Base-by-base conservation (phyloP, 2,797 vertebrate genomes). In the Megalops cyprinoides region DNA sequence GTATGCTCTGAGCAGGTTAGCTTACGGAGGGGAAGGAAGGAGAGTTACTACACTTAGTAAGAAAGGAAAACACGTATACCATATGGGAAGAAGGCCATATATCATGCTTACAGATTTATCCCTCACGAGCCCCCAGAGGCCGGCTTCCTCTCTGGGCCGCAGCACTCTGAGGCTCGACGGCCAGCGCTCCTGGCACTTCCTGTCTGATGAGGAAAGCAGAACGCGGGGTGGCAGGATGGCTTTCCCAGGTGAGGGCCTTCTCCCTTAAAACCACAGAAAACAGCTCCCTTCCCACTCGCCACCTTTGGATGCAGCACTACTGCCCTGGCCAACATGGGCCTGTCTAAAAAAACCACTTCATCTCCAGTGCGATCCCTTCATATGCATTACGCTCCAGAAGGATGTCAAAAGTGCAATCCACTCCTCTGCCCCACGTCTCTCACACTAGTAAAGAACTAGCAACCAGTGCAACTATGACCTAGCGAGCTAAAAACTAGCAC, bases 91-190 rank as follows among this genome's bases (percentile, higher is more conserved):
- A 14, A 3, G 37, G 28, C 71, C 25, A 37, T 79, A 82, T 79
- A 82, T 79, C 82, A 79, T n/a, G 37, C 31, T 4, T 76, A 67
- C 28, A 53, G 82, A 79, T 83, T 83, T 83, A 79, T 71, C 44
- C 37, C 51, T n/a, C n/a, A 12, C 3, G n/a, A 56, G 31, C 49
- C 77, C 67, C 58, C 55, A 18, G 76, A 25, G 65, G 73, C 25
- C 14, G 18, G 34, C 76, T 53, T 58, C 67, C 76, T 53, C 67
- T 34, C 65, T 55, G 46, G 46, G 25, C 51, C 15, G 53, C 4
- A 23, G 76, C 49, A 14, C 23, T 78, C n/a, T 25, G 67, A 82
- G 55, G 8, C 31, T 25, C 23, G 4, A 51, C 14, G 56, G 44
- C 42, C 25, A 34, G 44, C 77, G 23, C 46, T 69, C 77, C 55